phyloP scores from a whole-genome alignment of 1,140 invertebrate species.

The Phenacoccus solenopsis region DNA sequence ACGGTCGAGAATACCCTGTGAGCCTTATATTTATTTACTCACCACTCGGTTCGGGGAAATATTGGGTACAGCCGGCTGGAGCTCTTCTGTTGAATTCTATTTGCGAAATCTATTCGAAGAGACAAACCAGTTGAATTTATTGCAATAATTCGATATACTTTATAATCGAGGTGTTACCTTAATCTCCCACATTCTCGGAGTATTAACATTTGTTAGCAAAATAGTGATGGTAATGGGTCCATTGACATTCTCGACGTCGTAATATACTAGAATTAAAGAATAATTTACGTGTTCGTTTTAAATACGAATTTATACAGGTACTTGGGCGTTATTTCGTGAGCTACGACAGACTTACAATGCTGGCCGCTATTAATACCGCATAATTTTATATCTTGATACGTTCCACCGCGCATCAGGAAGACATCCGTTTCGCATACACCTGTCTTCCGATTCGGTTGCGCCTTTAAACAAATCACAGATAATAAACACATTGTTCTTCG shows the following conservation, averaged over 20 bases:
- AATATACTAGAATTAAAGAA: constrained; percentile 41
- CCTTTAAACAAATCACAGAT: constrained; percentile 39
- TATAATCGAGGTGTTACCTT: constrained; percentile 35
- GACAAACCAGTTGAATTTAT: constrained; percentile 24
- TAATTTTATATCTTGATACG: constrained; percentile 44
- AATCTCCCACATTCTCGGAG: constrained; percentile 59
- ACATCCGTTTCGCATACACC: constrained; percentile 62
- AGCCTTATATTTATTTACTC: constrained; percentile 31
- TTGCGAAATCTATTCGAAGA: constrained; percentile 37
- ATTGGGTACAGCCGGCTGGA: constrained; percentile 59
- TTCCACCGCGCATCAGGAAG: constrained; percentile 44
- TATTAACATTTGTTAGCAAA: constrained; percentile 41
- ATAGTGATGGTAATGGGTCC: constrained; percentile 41
- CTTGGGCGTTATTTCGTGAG: no score
- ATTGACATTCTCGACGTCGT: constrained; percentile 45
- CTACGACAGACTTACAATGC: constrained; percentile 49
- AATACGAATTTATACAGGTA: no score
- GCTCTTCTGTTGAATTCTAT: constrained; percentile 57
- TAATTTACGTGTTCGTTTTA: neutral
- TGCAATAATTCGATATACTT: neutral
- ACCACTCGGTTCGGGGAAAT: constrained; percentile 40
- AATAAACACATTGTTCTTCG: neutral
- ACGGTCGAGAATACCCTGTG: neutral
- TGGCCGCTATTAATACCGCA: constrained; percentile 74
- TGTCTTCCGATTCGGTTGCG: constrained; percentile 62